Evolutionary conservation across 2,113 vertebrate genomes (phyloP).

Genomic region (Turnix velox): DNA sequence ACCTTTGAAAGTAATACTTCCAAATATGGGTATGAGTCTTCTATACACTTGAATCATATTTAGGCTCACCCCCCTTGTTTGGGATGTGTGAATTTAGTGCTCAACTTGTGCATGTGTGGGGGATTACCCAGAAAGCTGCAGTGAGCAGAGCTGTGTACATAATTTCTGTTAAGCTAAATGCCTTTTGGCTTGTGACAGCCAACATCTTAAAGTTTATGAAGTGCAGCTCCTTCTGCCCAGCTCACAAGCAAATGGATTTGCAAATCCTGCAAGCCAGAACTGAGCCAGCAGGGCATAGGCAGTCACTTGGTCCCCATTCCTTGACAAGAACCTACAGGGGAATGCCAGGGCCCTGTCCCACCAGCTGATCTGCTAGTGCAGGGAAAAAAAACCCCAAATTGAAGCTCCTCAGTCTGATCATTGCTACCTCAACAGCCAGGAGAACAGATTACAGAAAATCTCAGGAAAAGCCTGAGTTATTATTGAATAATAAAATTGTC

Average conservation of each 20-base stretch:
- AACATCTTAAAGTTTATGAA: background rate
- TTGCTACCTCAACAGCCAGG: background rate
- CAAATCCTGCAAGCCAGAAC: background rate
- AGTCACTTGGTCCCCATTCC: background rate
- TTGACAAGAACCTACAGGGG: background rate
- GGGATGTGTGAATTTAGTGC: background rate
- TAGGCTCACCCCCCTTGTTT: background rate
- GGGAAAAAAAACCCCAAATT: fast-evolving
- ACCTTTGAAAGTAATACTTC: background rate
- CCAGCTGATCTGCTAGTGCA: background rate
- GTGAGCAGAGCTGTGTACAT: background rate
- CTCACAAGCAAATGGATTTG: background rate
- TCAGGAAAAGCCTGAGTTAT: background rate
- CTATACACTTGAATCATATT: background rate
- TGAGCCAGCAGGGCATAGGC: background rate
- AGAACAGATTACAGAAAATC: background rate
- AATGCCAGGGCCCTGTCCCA: background rate
- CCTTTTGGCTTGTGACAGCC: background rate
- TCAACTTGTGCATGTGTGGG: background rate
- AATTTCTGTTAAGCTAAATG: background rate
- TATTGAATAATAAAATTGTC: too few relatives aligned
- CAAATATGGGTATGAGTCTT: background rate
- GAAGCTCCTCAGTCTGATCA: background rate
- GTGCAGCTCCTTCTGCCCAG: background rate
- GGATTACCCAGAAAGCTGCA: background rate